Evolutionary conservation across 2,888 invertebrate species (phyloP), one percentile per base, ranked within the genome.

Genomic region (Drosophila tripunctata): DNA sequence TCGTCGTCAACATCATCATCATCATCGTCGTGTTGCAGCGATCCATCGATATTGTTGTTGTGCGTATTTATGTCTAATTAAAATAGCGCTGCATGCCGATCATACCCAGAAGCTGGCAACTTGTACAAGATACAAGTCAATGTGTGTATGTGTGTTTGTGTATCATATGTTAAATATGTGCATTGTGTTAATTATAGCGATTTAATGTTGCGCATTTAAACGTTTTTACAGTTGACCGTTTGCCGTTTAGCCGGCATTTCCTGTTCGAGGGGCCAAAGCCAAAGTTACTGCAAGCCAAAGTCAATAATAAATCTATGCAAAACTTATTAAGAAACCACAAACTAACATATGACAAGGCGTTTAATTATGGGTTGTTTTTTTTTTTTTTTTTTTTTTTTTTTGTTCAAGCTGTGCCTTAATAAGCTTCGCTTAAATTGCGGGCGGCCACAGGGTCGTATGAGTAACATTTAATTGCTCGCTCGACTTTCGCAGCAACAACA

Each of bases 61-160:
- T 67, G 67, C 82, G 85, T 79, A 79, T 87, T 83, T 88, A 88
- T 88, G 83, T 87, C 86, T 88, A 88, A 84, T 84, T 84, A 85
- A 84, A 84, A 85, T 87, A 65, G 70, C 67, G 50, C 67, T 72
- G 72, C 72, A 80, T 81, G 64, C 78, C 74, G 43, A 35, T 50
- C 75, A 64, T 84, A 64, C 82, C 75, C 78, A 78, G 62, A 56
- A 60, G 58, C 81, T 74, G 61, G 33, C 41, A 41, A 38, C 19
- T 38, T 41, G 41, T 14, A 24, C 41, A 12, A 24, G 22, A 41
- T 41, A 1, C 10, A 15, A 41, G n/a, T 38, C 12, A 4, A 12
- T 17, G 2, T 27, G 12, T 36, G 40, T 51, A 48, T 56, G 58
- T 56, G 72, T 52, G 33, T 35, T 21, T 36, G 24, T 38, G 30